Evolutionary conservation across 1,140 invertebrate species (phyloP).

Genomic region (Drosophila orena): DNA sequence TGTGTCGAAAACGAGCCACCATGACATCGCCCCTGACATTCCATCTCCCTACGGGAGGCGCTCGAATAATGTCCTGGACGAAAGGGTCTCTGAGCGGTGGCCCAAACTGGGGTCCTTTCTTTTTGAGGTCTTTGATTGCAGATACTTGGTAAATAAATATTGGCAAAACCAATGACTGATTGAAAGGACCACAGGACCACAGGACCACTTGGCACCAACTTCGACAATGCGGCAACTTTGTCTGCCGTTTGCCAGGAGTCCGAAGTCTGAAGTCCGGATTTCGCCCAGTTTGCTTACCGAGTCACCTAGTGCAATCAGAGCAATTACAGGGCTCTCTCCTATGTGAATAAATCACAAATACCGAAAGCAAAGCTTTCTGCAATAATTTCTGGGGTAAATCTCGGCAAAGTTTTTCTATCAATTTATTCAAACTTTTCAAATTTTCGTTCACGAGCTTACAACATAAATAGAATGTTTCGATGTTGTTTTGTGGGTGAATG

Average conservation of each 20-base stretch:
- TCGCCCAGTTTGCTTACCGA: slow-evolving; percentile 31
- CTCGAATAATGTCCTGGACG: slow-evolving; percentile 19
- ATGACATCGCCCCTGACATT: slow-evolving; percentile 12
- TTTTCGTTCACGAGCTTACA: slow-evolving; percentile 35
- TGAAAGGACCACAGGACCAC: slow-evolving; percentile 60
- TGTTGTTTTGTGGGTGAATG: slow-evolving; percentile 18
- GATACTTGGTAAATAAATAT: slow-evolving; percentile 71
- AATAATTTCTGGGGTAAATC: slow-evolving; percentile 38
- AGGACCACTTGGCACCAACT: slow-evolving; percentile 52
- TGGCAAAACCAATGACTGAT: slow-evolving; percentile 69
- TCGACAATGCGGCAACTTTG: slow-evolving; percentile 26
- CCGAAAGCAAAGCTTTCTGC: slow-evolving; percentile 28
- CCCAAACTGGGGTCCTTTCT: slow-evolving; percentile 21
- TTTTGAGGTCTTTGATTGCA: slow-evolving; percentile 63
- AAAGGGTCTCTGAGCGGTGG: neutral
- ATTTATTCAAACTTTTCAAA: slow-evolving; percentile 46
- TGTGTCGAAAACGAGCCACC: slow-evolving; percentile 70
- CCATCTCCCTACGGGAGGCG: neutral
- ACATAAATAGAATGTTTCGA: slow-evolving; percentile 31
- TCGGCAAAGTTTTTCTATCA: slow-evolving; percentile 44
- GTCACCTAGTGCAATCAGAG: slow-evolving; percentile 38
- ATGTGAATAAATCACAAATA: slow-evolving; percentile 52
- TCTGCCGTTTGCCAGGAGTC: slow-evolving; percentile 3
- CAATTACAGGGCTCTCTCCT: slow-evolving; percentile 14
- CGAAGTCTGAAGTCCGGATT: slow-evolving; percentile 7